Conservation (phyloP, 2,113 vertebrate genomes). For the Myanophis thanlyinensis region DNA sequence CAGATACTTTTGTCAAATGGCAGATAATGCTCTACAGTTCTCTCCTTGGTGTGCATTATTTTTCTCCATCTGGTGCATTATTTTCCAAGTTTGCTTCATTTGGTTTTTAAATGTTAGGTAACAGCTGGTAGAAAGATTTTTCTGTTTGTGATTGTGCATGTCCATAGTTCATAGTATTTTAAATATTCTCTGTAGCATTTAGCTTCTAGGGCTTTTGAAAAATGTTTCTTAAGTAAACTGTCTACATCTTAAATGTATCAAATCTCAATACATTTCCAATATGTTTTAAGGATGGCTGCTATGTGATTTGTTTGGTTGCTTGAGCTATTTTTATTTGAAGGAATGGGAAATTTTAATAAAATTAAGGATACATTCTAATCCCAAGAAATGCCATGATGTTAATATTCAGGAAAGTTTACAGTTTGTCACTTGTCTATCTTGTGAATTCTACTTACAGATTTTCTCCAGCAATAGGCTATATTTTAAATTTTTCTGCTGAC, state of each 20-base stretch:
- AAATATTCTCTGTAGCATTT: slow-evolving; percentile 51
- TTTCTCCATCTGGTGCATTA: slow-evolving; percentile 71
- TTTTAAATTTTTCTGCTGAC: background rate
- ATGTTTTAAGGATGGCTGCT: background rate
- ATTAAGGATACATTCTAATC: background rate
- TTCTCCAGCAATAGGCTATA: background rate
- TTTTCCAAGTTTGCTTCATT: slow-evolving; percentile 63
- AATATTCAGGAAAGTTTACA: background rate
- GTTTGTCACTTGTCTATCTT: background rate
- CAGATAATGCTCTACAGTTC: slow-evolving; percentile 57
- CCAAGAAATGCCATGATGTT: background rate
- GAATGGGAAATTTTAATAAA: background rate
- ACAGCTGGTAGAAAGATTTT: slow-evolving; percentile 74
- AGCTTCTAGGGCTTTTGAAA: slow-evolving; percentile 6
- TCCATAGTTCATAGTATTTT: slow-evolving; percentile 50
- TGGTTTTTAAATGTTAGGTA: slow-evolving; percentile 72
- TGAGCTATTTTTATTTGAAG: background rate
- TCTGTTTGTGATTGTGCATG: slow-evolving; percentile 51
- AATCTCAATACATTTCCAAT: background rate
- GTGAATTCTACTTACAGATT: background rate
- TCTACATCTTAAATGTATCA: background rate
- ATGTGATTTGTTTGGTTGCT: background rate
- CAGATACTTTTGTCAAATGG: slow-evolving; percentile 34
- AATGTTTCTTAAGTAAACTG: background rate
- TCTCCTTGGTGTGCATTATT: slow-evolving; percentile 47